These are phyloP conservation scores for Slavum lentiscoides DNA, from an alignment of 2,888 invertebrate species.

Conservation along the genomic window DNA sequence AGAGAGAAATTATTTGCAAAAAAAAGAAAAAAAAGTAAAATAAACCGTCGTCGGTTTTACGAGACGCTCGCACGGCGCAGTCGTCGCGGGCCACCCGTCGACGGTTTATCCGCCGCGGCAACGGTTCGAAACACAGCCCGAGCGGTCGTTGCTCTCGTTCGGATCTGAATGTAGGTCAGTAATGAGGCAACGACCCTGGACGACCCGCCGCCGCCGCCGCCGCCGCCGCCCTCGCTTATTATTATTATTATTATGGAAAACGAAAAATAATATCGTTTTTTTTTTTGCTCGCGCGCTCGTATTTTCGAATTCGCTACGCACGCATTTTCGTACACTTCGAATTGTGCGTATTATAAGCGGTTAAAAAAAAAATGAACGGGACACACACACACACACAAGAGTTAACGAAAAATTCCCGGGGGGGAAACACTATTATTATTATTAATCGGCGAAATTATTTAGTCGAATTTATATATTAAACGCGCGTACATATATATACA, in stretches of 20 bases:
- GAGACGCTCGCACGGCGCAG: conserved; percentile 27
- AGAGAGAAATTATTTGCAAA: no score
- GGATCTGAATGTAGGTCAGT: conserved; percentile 53
- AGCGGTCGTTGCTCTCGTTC: conserved; percentile 52
- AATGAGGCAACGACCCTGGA: conserved; percentile 53
- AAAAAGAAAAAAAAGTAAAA: not conserved
- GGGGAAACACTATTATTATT: no score
- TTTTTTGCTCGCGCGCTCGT: not conserved
- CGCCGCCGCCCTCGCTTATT: conserved; percentile 45
- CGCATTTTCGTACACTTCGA: not conserved
- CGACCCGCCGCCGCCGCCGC: conserved; percentile 48
- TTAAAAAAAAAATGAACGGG: no score
- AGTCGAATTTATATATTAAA: not conserved
- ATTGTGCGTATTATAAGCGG: no score
- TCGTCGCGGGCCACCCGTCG: conserved; percentile 37
- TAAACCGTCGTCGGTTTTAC: not conserved
- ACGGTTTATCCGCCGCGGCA: conserved; percentile 37
- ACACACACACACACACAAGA: no score
- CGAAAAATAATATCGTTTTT: not conserved
- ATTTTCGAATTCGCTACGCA: not conserved
- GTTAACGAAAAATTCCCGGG: no score
- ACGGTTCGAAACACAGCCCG: conserved; percentile 29
- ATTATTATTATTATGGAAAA: not conserved
- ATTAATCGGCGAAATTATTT: not conserved
- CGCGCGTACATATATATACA: no score